Evolutionary conservation across 2,113 vertebrate species (phyloP).

Genomic region (Conger conger): DNA sequence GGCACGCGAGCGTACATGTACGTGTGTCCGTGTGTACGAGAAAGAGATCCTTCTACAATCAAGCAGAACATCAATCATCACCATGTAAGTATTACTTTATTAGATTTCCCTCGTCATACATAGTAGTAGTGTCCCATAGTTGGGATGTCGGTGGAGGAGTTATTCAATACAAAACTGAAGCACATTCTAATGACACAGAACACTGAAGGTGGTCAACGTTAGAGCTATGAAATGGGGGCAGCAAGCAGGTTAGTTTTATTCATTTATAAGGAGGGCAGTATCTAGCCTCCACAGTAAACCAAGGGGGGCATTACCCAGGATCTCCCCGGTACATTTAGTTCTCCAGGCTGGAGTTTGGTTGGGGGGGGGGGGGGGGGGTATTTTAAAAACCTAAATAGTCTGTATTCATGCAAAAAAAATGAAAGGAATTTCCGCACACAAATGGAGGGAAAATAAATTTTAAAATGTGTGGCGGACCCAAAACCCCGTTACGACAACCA

Average conservation of each 20-base stretch:
- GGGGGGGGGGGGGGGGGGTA: neutral
- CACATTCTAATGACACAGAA: slow-evolving; percentile 39
- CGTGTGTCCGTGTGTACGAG: no score
- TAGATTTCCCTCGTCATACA: slow-evolving; percentile 14
- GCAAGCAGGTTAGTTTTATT: slow-evolving; percentile 14
- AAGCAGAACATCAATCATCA: neutral
- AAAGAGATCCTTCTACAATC: neutral
- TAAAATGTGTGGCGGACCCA: neutral
- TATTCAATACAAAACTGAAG: slow-evolving; percentile 46
- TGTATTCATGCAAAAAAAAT: slow-evolving; percentile 10
- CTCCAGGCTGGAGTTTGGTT: neutral
- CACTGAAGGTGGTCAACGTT: slow-evolving; percentile 17
- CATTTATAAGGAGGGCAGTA: neutral
- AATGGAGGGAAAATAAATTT: neutral
- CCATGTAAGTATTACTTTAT: slow-evolving; percentile 24
- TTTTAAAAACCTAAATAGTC: neutral
- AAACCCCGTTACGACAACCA: slow-evolving; percentile 5
- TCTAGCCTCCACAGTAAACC: neutral
- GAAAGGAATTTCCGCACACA: neutral
- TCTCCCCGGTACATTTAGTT: neutral
- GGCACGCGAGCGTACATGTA: no score
- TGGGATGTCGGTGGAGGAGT: slow-evolving; percentile 13
- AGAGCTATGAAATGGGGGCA: slow-evolving; percentile 26
- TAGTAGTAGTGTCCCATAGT: neutral
- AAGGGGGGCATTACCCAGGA: neutral